Evolutionary conservation across 37 sponge, comb jelly and placozoan genomes (phyloP), one percentile per base, ranked within the genome.

Genomic region (Beroe ovata): DNA sequence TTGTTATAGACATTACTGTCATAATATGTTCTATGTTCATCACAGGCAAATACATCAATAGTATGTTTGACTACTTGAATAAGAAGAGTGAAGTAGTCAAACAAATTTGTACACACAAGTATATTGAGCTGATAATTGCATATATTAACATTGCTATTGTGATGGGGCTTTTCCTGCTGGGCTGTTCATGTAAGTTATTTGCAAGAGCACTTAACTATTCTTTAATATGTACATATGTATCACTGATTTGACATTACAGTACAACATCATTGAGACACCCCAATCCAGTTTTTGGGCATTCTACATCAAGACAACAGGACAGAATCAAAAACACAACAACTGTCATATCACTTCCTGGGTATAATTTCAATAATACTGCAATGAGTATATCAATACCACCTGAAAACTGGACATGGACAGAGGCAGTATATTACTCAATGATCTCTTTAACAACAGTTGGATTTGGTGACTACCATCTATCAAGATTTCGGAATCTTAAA

Each of bases 61-160:
- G 84, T n/a, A 77, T 77, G 84, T 77, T 77, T 42, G 84, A 77
- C 54, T 77, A 40, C 47, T 8, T 77, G 84, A 77, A 77, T 36
- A 54, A 77, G 4, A 77, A 77, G 21, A 77, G 84, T 36, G n/a
- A 11, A 21, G 35, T 42, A 11, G 84, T 77, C 1, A 77, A 77
- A 41, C 4, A 21, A 41, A 4, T 77, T 77, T 77, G 84, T 36
- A 40, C 35, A 42, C 84, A 77, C 54, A 39, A 16, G 20, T 77
- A 77, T 35, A 20, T 23, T 19, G 84, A 77, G 28, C 28, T 77
- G 8, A 77, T 77, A 39, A 77, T 77, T 3, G 84, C 84, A 6
- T 77, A 77, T 54, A 42, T 77, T 4, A 77, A 77, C 33, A 77
- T 77, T 42, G 42, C 84, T 21, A 42, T 77, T n/a, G 38, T 77